These are phyloP conservation scores for Drosophila funebris DNA, from an alignment of 1,140 invertebrate species.

Conservation along the genomic window DNA sequence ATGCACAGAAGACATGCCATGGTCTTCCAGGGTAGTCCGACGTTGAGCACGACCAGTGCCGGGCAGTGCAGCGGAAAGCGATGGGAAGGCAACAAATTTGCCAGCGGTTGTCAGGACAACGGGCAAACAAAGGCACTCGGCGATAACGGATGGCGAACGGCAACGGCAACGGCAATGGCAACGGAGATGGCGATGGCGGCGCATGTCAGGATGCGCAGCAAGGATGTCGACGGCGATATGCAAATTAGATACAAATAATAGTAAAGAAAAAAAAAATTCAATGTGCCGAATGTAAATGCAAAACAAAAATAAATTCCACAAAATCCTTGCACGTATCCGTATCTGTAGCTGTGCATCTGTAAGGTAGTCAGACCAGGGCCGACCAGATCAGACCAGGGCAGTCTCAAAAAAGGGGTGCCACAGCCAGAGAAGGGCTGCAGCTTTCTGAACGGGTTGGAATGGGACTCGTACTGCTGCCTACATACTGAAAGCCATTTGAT, in stretches of 20 bases:
- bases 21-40: constrained; percentile 4
- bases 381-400: neutral
- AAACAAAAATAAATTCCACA: constrained; percentile 74
- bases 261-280: constrained; percentile 26
- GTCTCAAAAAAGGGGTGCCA: constrained; percentile 46
- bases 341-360: constrained; percentile 35
- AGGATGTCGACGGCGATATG: constrained; percentile 68
- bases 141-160: constrained; percentile 45
- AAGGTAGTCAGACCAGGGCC: constrained; percentile 24
- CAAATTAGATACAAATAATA: constrained; percentile 82
- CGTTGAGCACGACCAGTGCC: neutral
- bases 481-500: constrained; percentile 63
- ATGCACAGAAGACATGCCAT: constrained; percentile 45
- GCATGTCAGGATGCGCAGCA: constrained; percentile 68
- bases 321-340: constrained; percentile 58
- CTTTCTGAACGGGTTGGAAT: neutral
- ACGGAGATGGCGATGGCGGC: constrained; percentile 19
- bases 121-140: constrained; percentile 35
- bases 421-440: constrained; percentile 59
- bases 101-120: constrained; percentile 61
- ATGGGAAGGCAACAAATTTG: constrained; percentile 56
- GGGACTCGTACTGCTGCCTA: constrained; percentile 4
- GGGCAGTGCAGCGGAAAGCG: constrained; percentile 7
- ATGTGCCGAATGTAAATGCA: constrained; percentile 65
- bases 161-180: neutral